phyloP scores from a whole-genome alignment of 2,113 vertebrate genomes.

The Tamias sibiricus region DNA sequence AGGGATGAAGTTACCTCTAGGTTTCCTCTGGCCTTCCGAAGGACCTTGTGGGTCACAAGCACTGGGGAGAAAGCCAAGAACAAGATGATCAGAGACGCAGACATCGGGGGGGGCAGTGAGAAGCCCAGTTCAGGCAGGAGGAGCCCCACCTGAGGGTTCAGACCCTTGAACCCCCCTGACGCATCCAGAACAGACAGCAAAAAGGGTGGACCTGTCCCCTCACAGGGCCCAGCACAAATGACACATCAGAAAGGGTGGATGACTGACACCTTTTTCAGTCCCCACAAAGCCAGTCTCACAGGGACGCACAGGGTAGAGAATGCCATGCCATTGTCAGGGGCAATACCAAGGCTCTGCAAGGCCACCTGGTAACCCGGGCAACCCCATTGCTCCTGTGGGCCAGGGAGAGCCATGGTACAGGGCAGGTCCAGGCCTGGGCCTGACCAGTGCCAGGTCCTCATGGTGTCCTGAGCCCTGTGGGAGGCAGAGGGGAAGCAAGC shows the following conservation, averaged over 20 bases:
- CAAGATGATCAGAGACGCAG: not conserved
- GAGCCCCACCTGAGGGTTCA: not conserved
- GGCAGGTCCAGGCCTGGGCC: not conserved
- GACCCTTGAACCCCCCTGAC: rapidly evolving
- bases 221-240: not conserved
- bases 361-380: not conserved
- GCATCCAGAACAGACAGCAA: not conserved
- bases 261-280: not conserved
- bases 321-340: not conserved
- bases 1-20: constrained; percentile 90
- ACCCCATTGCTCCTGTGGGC: rapidly evolving
- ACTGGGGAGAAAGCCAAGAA: constrained; percentile 85
- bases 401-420: not conserved
- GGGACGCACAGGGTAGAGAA: rapidly evolving
- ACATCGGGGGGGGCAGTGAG: rapidly evolving
- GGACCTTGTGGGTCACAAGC: constrained; percentile 92
- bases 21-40: constrained; percentile 96
- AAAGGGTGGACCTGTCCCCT: not conserved
- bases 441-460: not conserved
- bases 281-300: not conserved
- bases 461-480: not conserved
- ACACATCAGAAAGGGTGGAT: not conserved
- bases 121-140: not conserved
- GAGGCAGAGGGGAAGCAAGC: not conserved
- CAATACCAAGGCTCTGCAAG: not conserved